Conservation (phyloP, 1,140 invertebrate genomes). For the Ditylenchus dipsaci region DNA sequence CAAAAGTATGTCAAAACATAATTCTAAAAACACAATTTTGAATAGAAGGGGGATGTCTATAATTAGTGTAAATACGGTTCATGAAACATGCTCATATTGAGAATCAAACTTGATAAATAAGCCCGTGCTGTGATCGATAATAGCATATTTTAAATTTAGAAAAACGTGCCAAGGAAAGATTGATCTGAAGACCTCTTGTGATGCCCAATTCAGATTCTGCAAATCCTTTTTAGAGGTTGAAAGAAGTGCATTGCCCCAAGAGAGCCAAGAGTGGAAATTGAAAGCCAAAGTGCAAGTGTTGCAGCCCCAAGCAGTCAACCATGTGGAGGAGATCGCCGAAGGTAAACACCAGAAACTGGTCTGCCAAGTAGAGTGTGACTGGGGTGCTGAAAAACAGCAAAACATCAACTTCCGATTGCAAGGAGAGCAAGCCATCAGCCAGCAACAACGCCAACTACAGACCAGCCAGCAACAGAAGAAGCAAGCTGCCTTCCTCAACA, state of each 20-base stretch:
- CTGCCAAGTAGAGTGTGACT: slow-evolving; percentile 18
- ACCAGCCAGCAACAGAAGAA: too few species aligned
- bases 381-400: slow-evolving; percentile 35
- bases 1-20: too few species aligned
- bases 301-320: slow-evolving; percentile 21
- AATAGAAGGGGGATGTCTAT: too few species aligned
- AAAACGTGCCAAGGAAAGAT: slow-evolving; percentile 9
- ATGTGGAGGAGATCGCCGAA: slow-evolving; percentile 8
- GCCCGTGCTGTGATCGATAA: too few species aligned
- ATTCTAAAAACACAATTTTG: too few species aligned
- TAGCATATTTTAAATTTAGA: too few species aligned
- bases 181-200: slow-evolving; percentile 2
- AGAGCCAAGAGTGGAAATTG: slow-evolving; percentile 19
- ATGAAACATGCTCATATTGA: too few species aligned
- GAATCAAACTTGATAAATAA: too few species aligned
- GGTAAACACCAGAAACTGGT: slow-evolving; percentile 20
- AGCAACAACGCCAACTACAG: slow-evolving; percentile 7
- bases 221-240: slow-evolving; percentile 20
- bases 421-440: not conserved
- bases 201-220: slow-evolving; percentile 21
- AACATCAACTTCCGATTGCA: slow-evolving; percentile 33
- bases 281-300: slow-evolving; percentile 26
- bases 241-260: slow-evolving; percentile 8
- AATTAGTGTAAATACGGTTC: too few species aligned
- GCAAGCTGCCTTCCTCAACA: too few species aligned